Percentiles rank a stretch among this genome's conserved stretches.
These are phyloP conservation scores for Sesamia inferens DNA, from an alignment of 2,888 invertebrate species.

Conservation along the genomic window DNA sequence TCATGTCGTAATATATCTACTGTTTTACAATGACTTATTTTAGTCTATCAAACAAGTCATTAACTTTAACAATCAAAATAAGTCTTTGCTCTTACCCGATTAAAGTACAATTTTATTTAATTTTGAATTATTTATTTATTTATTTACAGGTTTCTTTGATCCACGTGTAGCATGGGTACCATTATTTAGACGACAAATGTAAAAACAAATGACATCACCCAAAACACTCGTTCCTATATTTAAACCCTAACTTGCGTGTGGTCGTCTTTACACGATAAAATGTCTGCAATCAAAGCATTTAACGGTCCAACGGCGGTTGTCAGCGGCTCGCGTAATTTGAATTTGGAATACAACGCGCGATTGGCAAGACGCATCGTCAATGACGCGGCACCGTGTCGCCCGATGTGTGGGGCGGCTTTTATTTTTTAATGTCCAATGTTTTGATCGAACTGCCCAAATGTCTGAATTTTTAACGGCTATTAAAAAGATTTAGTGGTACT, in stretches of 20 bases:
- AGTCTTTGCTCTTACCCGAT: background rate
- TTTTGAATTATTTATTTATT: background rate
- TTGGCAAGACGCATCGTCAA: conserved; percentile 65
- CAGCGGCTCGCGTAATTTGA: conserved; percentile 67
- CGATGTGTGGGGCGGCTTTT: conserved; percentile 69
- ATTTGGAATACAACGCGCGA: conserved; percentile 71
- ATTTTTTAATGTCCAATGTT: conserved; percentile 55
- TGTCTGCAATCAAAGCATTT: conserved; percentile 70
- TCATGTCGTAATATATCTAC: background rate
- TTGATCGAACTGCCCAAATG: conserved; percentile 57
- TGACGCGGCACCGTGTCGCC: conserved; percentile 57
- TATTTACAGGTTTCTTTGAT: background rate
- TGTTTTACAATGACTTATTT: background rate
- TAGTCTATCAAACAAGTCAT: background rate
- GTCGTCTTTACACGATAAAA: conserved; percentile 66
- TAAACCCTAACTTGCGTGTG: conserved; percentile 62
- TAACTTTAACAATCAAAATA: background rate
- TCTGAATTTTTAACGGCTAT: conserved; percentile 63
- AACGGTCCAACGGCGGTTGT: conserved; percentile 64
- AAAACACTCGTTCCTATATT: conserved; percentile 40
- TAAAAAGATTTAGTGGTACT: conserved; percentile 65
- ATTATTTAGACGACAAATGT: conserved; percentile 1
- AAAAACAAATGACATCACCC: conserved; percentile 7
- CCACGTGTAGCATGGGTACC: background rate
- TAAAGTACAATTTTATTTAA: background rate